Conservation (phyloP, 2,888 invertebrate species). For the Fissipunctia ypsillon region DNA sequence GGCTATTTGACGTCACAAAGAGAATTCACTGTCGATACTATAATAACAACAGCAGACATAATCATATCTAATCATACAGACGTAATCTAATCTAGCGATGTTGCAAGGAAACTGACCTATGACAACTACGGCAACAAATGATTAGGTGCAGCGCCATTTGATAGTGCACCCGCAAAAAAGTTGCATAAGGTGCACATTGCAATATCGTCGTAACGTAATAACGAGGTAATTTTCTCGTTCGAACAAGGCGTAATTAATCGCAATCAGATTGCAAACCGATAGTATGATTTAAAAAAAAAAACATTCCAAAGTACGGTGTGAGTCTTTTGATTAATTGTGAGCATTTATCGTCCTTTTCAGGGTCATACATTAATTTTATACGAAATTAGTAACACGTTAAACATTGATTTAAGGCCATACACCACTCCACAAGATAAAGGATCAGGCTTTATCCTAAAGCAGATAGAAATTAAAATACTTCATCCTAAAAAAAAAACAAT, state of each 20-base stretch:
- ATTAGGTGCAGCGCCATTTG: slow-evolving; percentile 75
- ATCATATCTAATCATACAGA: slow-evolving; percentile 74
- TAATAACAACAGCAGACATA: slow-evolving; percentile 59
- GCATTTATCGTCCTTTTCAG: slow-evolving; percentile 10
- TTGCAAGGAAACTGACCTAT: slow-evolving; percentile 86
- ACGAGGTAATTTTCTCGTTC: slow-evolving; percentile 54
- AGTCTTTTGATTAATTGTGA: slow-evolving; percentile 28
- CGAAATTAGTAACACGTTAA: not conserved
- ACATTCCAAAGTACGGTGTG: slow-evolving; percentile 24
- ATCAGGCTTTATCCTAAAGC: not conserved
- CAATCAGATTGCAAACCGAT: slow-evolving; percentile 56
- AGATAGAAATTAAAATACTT: not conserved
- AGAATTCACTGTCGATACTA: slow-evolving; percentile 48
- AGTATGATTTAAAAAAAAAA: slow-evolving; percentile 32
- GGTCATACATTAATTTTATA: not conserved
- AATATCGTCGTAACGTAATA: slow-evolving; percentile 62
- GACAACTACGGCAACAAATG: slow-evolving; percentile 78
- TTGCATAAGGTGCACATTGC: slow-evolving; percentile 75
- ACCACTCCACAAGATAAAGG: not conserved
- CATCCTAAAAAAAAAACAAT: not conserved
- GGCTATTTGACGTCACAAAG: slow-evolving; percentile 51
- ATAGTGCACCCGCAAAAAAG: slow-evolving; percentile 79
- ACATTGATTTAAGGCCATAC: not conserved
- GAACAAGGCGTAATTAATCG: slow-evolving; percentile 55
- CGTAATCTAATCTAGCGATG: slow-evolving; percentile 84